Evolutionary conservation across 2,113 vertebrate species (phyloP), one percentile per base, ranked within the genome.

Genomic region (Calyptomena viridis): DNA sequence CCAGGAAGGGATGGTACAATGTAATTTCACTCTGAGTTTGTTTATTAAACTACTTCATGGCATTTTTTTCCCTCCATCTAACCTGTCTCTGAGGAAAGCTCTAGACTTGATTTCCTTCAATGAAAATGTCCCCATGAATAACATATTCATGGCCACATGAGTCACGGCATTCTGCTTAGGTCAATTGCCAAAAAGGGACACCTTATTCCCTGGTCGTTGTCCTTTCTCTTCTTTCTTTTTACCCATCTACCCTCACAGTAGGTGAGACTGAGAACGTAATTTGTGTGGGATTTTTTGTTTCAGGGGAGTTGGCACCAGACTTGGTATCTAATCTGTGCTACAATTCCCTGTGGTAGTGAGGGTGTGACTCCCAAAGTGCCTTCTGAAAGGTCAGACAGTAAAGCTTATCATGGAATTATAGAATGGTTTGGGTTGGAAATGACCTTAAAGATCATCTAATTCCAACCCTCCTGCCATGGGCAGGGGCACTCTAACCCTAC

Each of bases 1-100:
- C 44, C 33, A 3, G 9, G 35, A 60, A 95, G 59, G 28, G 14
- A 77, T 33, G 28, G 21, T n/a, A 40, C 47, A 86, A 71, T 69
- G 72, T 86, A 46, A 77, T 92, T 95, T 95, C 33, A n/a, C 46
- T 71, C 53, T 82, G 84, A 78, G 28, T 95, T 94, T 97, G 59
- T 81, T 96, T 96, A 94, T 76, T 94, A 90, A 95, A 91, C 14
- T 19, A 31, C 87, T 95, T 94, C 73, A 66, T 75, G 64, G 40
- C 12, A 6, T 3, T 47, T 73, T 44, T 87, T 80, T 68, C 66
- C 12, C 86, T 59, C 27, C 18, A 33, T 84, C 28, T 67, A 89
- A 93, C 13, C 6, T 50, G n/a, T n/a, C 76, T 89, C 77, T 86
- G 21, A 90, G 87, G 83, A 88, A 89, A 84, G 27, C 33, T 72